A percentile compares a stretch with the other conserved stretches of the same genome.
phyloP scores from a whole-genome alignment of 2,888 invertebrate genomes.

The Augiades crinisus region DNA sequence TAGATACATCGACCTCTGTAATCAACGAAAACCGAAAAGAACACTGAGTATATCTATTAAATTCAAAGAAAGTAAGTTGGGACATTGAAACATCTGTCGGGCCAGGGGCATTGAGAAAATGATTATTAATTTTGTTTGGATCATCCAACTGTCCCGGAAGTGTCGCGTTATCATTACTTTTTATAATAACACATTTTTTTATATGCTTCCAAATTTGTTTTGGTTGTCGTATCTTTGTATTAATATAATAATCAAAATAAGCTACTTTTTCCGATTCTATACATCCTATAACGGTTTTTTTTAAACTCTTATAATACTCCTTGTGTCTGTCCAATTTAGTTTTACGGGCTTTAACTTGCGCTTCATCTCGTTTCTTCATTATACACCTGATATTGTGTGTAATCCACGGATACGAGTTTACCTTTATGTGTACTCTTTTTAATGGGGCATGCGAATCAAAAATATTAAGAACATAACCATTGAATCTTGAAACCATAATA shows the following conservation, averaged over 20 bases:
- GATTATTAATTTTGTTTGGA: constrained; percentile 16
- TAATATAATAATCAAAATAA: constrained; percentile 20
- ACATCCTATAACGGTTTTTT: constrained; percentile 17
- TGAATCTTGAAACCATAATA: background rate
- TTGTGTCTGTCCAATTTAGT: constrained; percentile 11
- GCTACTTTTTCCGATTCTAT: constrained; percentile 21
- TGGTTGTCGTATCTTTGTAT: constrained; percentile 14
- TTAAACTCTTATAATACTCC: constrained; percentile 20
- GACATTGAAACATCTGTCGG: background rate
- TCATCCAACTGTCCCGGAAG: constrained; percentile 10
- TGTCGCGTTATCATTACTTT: background rate
- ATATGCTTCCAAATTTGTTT: constrained; percentile 25
- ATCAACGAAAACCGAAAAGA: no score
- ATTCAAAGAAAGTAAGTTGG: constrained; percentile 3
- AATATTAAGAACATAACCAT: no score
- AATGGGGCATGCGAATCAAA: background rate
- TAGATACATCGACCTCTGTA: no score
- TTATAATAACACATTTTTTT: background rate
- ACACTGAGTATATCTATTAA: background rate
- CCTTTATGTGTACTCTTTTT: background rate
- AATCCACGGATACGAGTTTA: constrained; percentile 6
- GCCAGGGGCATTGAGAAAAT: constrained; percentile 24
- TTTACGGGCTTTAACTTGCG: background rate
- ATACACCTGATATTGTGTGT: no score
- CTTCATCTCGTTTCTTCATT: constrained; percentile 21